Evolutionary conservation across 2,888 invertebrate genomes (phyloP), one percentile per base, ranked within the genome.

Genomic region (Cataglyphis rosenhaueri): DNA sequence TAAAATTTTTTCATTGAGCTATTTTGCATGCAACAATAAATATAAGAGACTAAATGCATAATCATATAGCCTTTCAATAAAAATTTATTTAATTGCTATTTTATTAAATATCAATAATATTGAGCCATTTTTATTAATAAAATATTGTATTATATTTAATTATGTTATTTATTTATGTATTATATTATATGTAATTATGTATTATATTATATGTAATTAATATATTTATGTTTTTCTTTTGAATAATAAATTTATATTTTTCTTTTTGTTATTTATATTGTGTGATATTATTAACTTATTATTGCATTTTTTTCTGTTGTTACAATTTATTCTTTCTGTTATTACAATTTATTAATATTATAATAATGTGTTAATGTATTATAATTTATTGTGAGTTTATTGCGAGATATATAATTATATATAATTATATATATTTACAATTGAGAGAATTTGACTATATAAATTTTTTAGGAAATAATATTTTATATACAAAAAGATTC

Each of bases 311-410:
- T 15, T 12, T 8, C 6, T 21, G 21, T 32, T 61, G 18, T 32
- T 61, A 61, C 12, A 29, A 8, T 61, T 61, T 61, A 21, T 62
- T 62, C n/a, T 15, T 12, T 8, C 6, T 21, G 21, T 32, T 61
- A 29, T 32, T 61, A 61, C 12, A 29, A 8, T 61, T 61, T 61
- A 21, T 62, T 62, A 62, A 62, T 62, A 38, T 35, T 38, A 62
- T 38, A 12, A 44, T 44, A 44, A 44, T 15, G 12, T 62, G 8
- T 32, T 62, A 62, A 41, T 64, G 2, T 64, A 1, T 41, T 4
- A 41, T 41, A 41, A 6, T 21, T 21, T 18, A 44, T 44, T 44
- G 15, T 15, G 15, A 44, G 15, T 29, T 29, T 2, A 2, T 29
- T 2, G 29, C 2, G 29, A 29, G 29, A 44, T 12, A 15, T 41